Evolutionary conservation across 92 coral and sea anemone species (phyloP).

Genomic region (Bergia puertoricense): DNA sequence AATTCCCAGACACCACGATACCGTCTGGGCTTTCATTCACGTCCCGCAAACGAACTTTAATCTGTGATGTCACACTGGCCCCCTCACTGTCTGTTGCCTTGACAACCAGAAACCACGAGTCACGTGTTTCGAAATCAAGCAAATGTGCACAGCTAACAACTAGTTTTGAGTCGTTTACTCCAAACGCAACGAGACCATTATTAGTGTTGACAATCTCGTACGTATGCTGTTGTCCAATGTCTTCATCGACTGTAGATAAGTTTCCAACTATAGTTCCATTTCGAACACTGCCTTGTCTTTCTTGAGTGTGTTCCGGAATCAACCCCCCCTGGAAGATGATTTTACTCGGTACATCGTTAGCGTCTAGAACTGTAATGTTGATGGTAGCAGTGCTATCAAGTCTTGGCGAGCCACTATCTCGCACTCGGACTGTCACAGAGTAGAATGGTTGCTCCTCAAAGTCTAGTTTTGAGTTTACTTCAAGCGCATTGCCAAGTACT

Average conservation of each 20-base stretch:
- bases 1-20: conserved; percentile 61
- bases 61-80: conserved; percentile 51
- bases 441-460: conserved; percentile 46
- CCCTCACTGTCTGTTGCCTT: conserved; percentile 61
- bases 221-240: conserved; percentile 52
- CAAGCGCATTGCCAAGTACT: conserved; percentile 41
- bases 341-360: conserved; percentile 62
- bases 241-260: conserved; percentile 66
- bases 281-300: conserved; percentile 29
- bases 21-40: conserved; percentile 64
- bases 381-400: conserved; percentile 42
- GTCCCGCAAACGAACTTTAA: conserved; percentile 57
- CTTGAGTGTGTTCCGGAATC: conserved; percentile 46
- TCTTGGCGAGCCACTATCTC: conserved; percentile 66
- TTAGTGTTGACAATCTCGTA: conserved; percentile 46
- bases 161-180: conserved; percentile 49
- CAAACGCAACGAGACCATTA: conserved; percentile 34
- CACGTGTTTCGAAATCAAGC: conserved; percentile 62
- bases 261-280: conserved; percentile 68
- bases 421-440: conserved; percentile 56
- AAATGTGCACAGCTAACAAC: conserved; percentile 53
- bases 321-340: conserved; percentile 51
- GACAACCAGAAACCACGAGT: conserved; percentile 48
- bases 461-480: conserved; percentile 48
- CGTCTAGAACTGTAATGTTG: conserved; percentile 61